Evolutionary conservation across 2,888 invertebrate species (phyloP).

Genomic region (Hesperia comma): DNA sequence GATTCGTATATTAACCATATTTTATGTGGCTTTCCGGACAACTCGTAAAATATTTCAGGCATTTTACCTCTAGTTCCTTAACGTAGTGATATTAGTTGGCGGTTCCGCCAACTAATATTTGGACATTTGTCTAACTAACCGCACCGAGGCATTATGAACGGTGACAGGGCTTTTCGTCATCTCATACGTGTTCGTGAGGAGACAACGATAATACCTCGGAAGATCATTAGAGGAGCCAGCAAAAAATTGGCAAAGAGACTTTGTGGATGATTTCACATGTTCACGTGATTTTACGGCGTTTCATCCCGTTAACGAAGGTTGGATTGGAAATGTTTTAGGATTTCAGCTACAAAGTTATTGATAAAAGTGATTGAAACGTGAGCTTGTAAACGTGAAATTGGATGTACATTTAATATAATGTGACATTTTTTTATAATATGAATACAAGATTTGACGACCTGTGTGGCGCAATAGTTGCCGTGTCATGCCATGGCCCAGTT

Average conservation of each 20-base stretch:
- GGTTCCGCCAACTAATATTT: slow-evolving; percentile 43
- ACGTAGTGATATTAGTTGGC: not conserved
- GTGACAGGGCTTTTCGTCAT: slow-evolving; percentile 57
- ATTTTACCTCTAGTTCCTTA: not conserved
- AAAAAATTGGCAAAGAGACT: slow-evolving; percentile 17
- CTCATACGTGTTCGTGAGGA: slow-evolving; percentile 47
- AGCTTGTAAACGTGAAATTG: too few species aligned
- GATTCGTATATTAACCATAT: not conserved
- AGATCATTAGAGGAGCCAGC: slow-evolving; percentile 7
- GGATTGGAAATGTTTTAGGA: not conserved
- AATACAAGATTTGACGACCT: too few species aligned
- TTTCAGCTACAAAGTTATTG: not conserved
- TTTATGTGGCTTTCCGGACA: not conserved
- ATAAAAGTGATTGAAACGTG: not conserved
- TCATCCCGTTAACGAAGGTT: not conserved
- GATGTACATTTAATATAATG: too few species aligned
- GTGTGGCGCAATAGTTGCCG: too few species aligned
- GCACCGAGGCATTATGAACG: slow-evolving; percentile 53
- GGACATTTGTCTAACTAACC: slow-evolving; percentile 59
- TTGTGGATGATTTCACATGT: slow-evolving; percentile 1
- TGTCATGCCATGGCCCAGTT: too few species aligned
- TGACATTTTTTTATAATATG: too few species aligned
- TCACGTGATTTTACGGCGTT: slow-evolving; percentile 1
- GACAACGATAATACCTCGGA: slow-evolving; percentile 22
- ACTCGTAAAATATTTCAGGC: not conserved